Conservation (phyloP, 2,113 vertebrate species). For the Porphyrio hochstetteri region DNA sequence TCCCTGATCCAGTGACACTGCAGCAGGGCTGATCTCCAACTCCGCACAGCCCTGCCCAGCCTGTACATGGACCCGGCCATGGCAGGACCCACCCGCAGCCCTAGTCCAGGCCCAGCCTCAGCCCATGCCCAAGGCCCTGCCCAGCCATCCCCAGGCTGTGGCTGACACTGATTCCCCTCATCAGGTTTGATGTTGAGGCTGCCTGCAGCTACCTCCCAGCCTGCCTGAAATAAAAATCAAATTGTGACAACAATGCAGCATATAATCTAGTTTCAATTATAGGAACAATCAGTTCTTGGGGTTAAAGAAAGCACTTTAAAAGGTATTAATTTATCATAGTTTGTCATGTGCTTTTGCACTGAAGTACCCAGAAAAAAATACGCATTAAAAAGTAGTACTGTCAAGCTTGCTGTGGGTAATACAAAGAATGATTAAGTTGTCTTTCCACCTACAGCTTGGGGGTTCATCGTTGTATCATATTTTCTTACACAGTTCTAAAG, state of each 20-base stretch:
- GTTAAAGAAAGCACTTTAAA: neutral
- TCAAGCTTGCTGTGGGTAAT: neutral
- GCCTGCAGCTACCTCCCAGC: rapidly evolving
- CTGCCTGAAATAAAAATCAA: neutral
- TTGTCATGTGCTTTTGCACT: neutral
- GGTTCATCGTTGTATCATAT: neutral
- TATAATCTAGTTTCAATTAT: constrained; percentile 8
- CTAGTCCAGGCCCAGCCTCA: neutral
- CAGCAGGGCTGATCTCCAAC: neutral
- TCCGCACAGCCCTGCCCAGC: too few relatives aligned
- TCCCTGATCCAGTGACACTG: rapidly evolving
- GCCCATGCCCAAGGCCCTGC: neutral
- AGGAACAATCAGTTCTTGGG: neutral
- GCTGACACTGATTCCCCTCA: neutral
- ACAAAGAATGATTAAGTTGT: constrained; percentile 5
- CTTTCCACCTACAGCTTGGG: constrained; percentile 5
- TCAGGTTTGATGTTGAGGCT: too few relatives aligned
- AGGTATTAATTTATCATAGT: neutral
- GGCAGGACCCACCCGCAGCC: rapidly evolving
- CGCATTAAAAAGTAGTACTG: neutral
- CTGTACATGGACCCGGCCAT: rapidly evolving
- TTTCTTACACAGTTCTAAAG: constrained; percentile 40
- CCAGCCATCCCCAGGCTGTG: neutral
- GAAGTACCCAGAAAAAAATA: constrained; percentile 31
- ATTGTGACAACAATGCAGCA: neutral